A percentile compares a stretch with the other conserved stretches of the same genome.
Evolutionary conservation across 1,140 invertebrate species (phyloP).

Genomic region (Lepidurus arcticus): DNA sequence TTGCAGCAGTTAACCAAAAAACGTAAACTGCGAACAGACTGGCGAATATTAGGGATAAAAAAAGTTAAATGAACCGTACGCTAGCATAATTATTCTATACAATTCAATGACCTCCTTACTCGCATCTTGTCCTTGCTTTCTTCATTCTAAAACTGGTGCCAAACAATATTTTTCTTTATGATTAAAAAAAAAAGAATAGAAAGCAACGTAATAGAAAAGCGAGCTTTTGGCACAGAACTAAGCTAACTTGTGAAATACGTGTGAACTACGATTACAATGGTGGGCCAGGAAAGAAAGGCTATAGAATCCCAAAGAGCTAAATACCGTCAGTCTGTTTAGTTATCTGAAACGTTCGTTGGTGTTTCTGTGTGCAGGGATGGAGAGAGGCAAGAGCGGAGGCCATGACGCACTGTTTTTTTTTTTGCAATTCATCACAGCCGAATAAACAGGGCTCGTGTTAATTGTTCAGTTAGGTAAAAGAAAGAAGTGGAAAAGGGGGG

Average conservation of each 20-base stretch:
- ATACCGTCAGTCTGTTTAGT: not conserved
- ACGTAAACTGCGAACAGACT: not conserved
- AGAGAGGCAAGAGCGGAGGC: not conserved
- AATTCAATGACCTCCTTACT: constrained; percentile 8
- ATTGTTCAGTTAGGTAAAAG: constrained; percentile 14
- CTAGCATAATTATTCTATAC: not conserved
- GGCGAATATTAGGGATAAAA: not conserved
- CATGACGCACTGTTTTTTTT: not conserved
- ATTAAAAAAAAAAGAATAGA: not conserved
- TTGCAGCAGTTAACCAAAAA: constrained; percentile 10
- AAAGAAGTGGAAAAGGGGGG: not conserved
- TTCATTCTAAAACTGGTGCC: not conserved
- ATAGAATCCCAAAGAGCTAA: not conserved
- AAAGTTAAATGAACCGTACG: not conserved
- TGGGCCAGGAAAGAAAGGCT: not conserved
- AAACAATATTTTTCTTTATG: not conserved
- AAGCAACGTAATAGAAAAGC: not conserved
- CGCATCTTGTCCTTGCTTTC: not conserved
- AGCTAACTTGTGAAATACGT: not conserved
- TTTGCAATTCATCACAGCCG: constrained; percentile 11
- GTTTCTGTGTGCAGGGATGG: not conserved
- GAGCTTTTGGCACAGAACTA: constrained; percentile 5
- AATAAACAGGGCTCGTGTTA: not conserved
- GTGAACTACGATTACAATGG: not conserved
- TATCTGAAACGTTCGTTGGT: not conserved